Percentiles rank a stretch among this genome's conserved stretches.
These are phyloP conservation scores for Salticus scenicus DNA, from an alignment of 2,888 invertebrate species.

Conservation along the genomic window DNA sequence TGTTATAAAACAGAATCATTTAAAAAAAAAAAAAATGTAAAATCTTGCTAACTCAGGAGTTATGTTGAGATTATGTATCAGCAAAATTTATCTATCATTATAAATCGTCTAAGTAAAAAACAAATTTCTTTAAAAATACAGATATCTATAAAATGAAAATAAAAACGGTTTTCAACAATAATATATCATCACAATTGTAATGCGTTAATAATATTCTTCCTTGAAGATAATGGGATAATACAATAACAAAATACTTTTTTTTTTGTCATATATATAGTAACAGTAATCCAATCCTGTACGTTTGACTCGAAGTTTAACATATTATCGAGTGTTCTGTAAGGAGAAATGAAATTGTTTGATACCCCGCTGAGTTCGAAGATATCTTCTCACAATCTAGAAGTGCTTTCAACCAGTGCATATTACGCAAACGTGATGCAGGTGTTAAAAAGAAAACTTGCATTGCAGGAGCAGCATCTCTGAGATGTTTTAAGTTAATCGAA, in stretches of 20 bases:
- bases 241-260: neutral
- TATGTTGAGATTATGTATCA: too few species aligned
- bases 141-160: too few species aligned
- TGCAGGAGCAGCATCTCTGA: neutral
- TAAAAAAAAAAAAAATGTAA: too few species aligned
- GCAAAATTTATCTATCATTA: too few species aligned
- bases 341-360: conserved; percentile 4
- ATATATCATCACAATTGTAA: neutral
- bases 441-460: neutral
- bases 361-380: neutral
- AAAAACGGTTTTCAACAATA: too few species aligned
- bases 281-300: neutral
- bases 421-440: neutral
- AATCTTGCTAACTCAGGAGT: too few species aligned
- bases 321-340: neutral
- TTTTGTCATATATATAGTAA: neutral
- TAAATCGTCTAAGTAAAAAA: too few species aligned
- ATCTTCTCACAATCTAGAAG: neutral
- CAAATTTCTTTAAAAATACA: too few species aligned
- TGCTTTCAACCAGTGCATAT: neutral
- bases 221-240: neutral
- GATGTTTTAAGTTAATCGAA: neutral
- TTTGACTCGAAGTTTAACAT: neutral
- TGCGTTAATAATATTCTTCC: neutral
- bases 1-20: too few species aligned